A percentile compares a stretch with the other conserved stretches of the same genome.
These are phyloP conservation scores for Saturnia japonica DNA, from an alignment of 2,888 invertebrate species.

Conservation along the genomic window DNA sequence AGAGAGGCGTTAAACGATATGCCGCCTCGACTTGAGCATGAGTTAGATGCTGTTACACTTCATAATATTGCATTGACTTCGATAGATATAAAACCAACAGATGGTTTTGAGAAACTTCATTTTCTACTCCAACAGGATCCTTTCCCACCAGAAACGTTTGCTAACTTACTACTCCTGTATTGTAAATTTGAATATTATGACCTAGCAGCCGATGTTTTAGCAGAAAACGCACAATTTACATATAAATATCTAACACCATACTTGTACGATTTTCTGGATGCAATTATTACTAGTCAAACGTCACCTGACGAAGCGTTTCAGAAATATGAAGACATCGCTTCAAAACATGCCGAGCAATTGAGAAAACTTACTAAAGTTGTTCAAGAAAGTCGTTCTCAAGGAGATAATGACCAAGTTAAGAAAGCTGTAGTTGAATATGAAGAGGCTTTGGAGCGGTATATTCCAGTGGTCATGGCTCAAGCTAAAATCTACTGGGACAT, in stretches of 20 bases:
- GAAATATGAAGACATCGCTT: slow-evolving; percentile 96
- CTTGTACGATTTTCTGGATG: slow-evolving; percentile 97
- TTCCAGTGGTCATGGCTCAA: slow-evolving; percentile 99
- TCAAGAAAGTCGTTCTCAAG: slow-evolving; percentile 93
- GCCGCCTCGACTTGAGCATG: slow-evolving; percentile 97
- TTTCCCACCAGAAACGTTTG: slow-evolving; percentile 98
- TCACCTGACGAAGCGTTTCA: slow-evolving; percentile 97
- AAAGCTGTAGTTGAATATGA: slow-evolving; percentile 96
- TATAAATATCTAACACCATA: slow-evolving; percentile 97
- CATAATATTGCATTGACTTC: slow-evolving; percentile 97
- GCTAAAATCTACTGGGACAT: slow-evolving; percentile 99
- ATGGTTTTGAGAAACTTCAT: slow-evolving; percentile 92
- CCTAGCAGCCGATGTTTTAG: slow-evolving; percentile 97
- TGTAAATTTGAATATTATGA: slow-evolving; percentile 99
- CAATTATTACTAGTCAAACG: slow-evolving; percentile 97
- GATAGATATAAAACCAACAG: slow-evolving; percentile 93
- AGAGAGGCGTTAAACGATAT: slow-evolving; percentile 93
- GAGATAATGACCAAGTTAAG: slow-evolving; percentile 94
- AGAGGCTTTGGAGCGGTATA: slow-evolving; percentile 93
- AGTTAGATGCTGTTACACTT: slow-evolving; percentile 97
- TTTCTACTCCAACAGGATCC: slow-evolving; percentile 97
- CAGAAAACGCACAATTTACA: slow-evolving; percentile 97
- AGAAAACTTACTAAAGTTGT: slow-evolving; percentile 96
- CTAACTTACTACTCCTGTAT: slow-evolving; percentile 95
- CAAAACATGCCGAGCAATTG: slow-evolving; percentile 93